phyloP scores from a whole-genome alignment of 2,888 invertebrate species.

The Pseudoips prasinana region DNA sequence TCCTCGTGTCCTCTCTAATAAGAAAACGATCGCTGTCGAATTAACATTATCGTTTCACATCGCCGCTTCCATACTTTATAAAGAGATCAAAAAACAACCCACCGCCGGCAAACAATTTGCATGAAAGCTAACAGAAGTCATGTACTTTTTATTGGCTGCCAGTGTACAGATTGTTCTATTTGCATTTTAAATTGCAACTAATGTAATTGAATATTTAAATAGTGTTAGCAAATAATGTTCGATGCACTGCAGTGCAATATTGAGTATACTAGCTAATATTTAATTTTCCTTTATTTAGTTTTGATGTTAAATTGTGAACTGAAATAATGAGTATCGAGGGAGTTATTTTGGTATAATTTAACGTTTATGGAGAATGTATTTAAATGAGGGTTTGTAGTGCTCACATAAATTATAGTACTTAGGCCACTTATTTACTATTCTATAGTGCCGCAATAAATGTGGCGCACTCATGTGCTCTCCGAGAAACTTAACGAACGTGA shows the following conservation, averaged over 20 bases:
- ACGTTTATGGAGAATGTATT: no score
- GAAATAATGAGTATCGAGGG: neutral
- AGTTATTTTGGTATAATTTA: no score
- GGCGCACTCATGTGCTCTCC: no score
- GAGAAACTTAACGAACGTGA: no score
- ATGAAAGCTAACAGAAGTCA: slow-evolving; percentile 28
- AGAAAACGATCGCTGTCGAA: slow-evolving; percentile 42
- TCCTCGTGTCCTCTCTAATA: slow-evolving; percentile 30
- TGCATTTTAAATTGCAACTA: slow-evolving; percentile 36
- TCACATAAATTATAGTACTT: no score
- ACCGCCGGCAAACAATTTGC: slow-evolving; percentile 26
- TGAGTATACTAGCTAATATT: neutral
- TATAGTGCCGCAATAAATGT: no score
- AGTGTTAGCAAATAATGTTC: slow-evolving; percentile 4
- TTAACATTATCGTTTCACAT: slow-evolving; percentile 23
- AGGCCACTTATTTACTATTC: no score
- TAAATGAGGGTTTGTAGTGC: no score
- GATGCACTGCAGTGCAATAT: neutral
- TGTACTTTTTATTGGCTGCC: slow-evolving; percentile 12
- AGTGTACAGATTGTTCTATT: slow-evolving; percentile 25
- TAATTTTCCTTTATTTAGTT: slow-evolving; percentile 9
- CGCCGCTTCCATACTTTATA: slow-evolving; percentile 23
- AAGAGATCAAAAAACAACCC: slow-evolving; percentile 16
- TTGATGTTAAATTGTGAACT: slow-evolving; percentile 4
- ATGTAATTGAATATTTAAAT: slow-evolving; percentile 22